Evolutionary conservation across 2,113 vertebrate species (phyloP), one percentile per base, ranked within the genome.

Genomic region (Spea bombifrons): DNA sequence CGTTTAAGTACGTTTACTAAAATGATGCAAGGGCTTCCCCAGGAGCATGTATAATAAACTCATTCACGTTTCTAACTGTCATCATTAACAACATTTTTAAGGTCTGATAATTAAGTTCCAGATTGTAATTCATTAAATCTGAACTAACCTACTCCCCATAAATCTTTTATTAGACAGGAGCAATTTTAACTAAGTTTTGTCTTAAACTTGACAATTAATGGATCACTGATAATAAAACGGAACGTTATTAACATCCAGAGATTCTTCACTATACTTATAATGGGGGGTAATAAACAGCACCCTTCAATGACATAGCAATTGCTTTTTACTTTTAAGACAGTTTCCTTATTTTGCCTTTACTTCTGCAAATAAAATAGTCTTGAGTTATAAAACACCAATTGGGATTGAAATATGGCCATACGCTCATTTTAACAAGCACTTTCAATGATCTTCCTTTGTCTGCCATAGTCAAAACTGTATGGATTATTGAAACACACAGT

Each of bases 391-490:
- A 64, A 17, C 13, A 9, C 6, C 13, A 46, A 61, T 5, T 15
- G 47, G 61, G 50, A 67, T 57, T 52, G 64, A 53, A 53, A 46
- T 68, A 76, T 16, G 44, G 55, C 53, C 71, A 57, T 3, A 9
- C 46, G 30, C 68, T 66, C 49, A 75, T 5, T 66, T 44, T 52
- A 75, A 50, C 49, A 66, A 50, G 63, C 17, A 43, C 70, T 12
- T 53, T 72, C 52, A 57, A 44, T 72, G 70, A 43, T 72, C 30
- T 52, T 72, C 8, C 44, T 75, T 75, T 73, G 53, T 66, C 64
- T 59, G 53, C 5, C 43, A 44, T 59, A 45, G 71, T 46, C 30
- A 59, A 46, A 13, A 4, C 12, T 10, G 43, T 46, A 16, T 46
- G 9, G 44, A 52, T 71, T 50, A 71, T 71, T 9, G 44, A 52